Evolutionary conservation across 2,888 invertebrate species (phyloP), one percentile per base, ranked within the genome.

Genomic region (Spodoptera exigua): DNA sequence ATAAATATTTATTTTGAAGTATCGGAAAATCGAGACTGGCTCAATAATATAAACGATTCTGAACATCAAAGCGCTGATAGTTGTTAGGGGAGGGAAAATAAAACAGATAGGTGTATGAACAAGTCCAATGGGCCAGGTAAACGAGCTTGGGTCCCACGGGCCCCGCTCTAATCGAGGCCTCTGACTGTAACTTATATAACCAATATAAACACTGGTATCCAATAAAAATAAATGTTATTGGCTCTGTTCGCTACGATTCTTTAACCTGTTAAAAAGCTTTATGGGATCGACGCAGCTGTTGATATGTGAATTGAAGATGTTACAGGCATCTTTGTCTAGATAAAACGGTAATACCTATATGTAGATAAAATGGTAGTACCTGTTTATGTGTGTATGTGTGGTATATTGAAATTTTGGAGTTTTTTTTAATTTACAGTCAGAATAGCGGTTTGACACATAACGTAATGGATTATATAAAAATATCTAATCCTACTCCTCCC

Each of bases 31-130:
- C 70, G 73, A 74, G 77, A 83, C 81, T 82, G 74, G 67, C 58
- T 65, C 77, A 79, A 80, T 81, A 80, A 82, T 73, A 75, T 78
- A 79, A 83, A 79, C 75, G 76, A 79, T 81, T 80, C 63, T 58
- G 74, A 75, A 81, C 78, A 84, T 86, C 83, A 84, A 84, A 86
- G 81, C 77, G 74, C 67, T 63, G 59, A 76, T 76, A 69, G 71
- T 76, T 70, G 75, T 57, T 74, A 64, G 68, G 78, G 76, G 79
- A 70, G 57, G 61, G 65, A 73, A 80, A 81, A 79, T 78, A 82
- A 85, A 83, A 78, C 75, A 74, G 71, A 69, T 76, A 72, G 70
- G 72, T 79, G 77, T 73, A 78, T 80, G 78, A 80, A 78, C 74
- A 80, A 75, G 74, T 76, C 65, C 79, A 77, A 66, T 69, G 80